phyloP scores from a whole-genome alignment of 2,797 vertebrate species.

The Pogoniulus pusillus region DNA sequence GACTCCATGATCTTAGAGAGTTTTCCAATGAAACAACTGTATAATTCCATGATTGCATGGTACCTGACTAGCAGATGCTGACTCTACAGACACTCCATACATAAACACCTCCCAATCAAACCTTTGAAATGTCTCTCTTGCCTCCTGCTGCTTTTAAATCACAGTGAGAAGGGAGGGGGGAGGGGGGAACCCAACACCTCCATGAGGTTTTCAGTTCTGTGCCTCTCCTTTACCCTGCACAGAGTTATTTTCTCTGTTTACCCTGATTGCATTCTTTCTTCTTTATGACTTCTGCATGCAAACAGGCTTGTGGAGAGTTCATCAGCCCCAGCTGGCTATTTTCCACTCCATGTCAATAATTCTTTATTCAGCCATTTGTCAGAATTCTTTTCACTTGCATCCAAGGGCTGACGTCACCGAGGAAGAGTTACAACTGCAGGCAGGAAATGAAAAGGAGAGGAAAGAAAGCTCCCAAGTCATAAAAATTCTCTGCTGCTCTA shows the following conservation, averaged over 20 bases:
- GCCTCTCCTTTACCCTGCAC: neutral
- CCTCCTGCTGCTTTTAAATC: neutral
- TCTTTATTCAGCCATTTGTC: conserved; percentile 33
- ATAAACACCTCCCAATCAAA: neutral
- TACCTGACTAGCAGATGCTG: neutral
- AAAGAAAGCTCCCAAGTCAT: conserved; percentile 49
- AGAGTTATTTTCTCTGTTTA: neutral
- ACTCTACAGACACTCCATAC: neutral
- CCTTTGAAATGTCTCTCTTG: neutral
- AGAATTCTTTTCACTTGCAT: neutral
- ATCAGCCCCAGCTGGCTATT: conserved; percentile 34
- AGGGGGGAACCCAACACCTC: too few species aligned
- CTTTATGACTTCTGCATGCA: neutral
- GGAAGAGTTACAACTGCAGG: conserved; percentile 14
- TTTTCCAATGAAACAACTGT: too few species aligned
- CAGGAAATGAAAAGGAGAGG: conserved; percentile 35
- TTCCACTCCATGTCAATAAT: conserved; percentile 40
- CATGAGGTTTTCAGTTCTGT: neutral
- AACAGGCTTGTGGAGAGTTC: conserved; percentile 3
- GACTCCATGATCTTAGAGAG: too few species aligned
- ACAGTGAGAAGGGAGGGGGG: neutral
- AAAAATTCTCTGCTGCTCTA: conserved; percentile 6
- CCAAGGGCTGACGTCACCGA: conserved; percentile 18
- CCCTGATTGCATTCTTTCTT: neutral
- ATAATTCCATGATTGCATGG: neutral